Base-by-base conservation (phyloP, 2,797 vertebrate genomes). In the Cheirogaleus major region DNA sequence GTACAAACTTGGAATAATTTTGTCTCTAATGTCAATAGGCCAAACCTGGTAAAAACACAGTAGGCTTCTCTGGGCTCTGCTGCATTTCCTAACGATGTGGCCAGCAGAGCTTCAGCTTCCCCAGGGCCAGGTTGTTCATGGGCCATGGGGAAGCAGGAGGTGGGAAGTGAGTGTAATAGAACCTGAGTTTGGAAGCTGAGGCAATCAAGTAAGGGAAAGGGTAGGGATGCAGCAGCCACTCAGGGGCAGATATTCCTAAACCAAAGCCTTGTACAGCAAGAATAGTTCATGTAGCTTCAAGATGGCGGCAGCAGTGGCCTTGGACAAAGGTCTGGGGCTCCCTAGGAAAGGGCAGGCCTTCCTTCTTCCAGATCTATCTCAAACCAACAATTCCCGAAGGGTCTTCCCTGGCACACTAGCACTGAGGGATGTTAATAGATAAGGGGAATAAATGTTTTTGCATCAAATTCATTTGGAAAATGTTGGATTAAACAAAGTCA, bases 381-480 rank as follows among this genome's bases (percentile, higher is more conserved):
- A 48, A 82, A 86, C 7, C 30, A 38, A 15, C 1, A 43, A 22
- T 43, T 79, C 27, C 72, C 83, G 35, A 27, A 87, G 20, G 14
- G 11, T 13, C 3, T 70, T 67, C 41, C 57, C 61, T n/a, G 14
- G 8, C 32, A 25, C 38, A 7, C 17, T 14, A 8, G 8, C 59
- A 4, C 52, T 1, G 45, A 80, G 52, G 30, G 22, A 20, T n/a
- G 20, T 48, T n/a, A 69, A 30, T 5, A 41, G 70, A 17, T 9
- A 43, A 69, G 50, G 32, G 84, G 35, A 90, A 85, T 32, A 67
- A 57, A 48, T 0, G 7, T 57, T 92, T 61, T 87, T 84, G n/a
- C 7, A 45, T 83, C 81, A 38, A 1, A 76, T 59, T 87, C 15
- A 30, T 57, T 63, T 84, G 50, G 48, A 79, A 91, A 91, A 87